Base-by-base conservation (phyloP, 2,888 invertebrate genomes). In the Smittia aterrima region DNA sequence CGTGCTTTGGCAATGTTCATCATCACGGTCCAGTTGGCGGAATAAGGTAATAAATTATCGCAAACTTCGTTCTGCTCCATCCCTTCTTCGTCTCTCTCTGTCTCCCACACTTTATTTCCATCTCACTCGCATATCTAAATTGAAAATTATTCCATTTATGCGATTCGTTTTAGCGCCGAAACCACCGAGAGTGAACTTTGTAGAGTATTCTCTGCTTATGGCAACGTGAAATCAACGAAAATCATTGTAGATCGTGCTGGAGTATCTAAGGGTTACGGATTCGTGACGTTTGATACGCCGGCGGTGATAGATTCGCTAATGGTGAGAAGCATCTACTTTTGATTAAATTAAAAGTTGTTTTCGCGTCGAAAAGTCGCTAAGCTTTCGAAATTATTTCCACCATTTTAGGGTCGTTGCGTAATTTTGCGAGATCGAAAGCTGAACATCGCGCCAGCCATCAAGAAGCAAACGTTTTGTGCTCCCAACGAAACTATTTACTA, bases 161-260 rank as follows among this genome's bases (percentile, higher is more conserved):
- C 24, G 13, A 25, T 66, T 6, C 1, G 20, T 16, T 40, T 41
- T 41, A 83, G 83, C 76, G 89, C 94, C 79, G 94, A 92, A 80
- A 96, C 96, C 64, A 95, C 95, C 67, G 97, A 96, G 84, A 90
- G 91, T 74, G 97, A 97, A 81, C 84, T 98, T 77, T 91, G 93
- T 84, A 91, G 93, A 81, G 90, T 96, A 77, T 98, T 98, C 83
- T 93, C 95, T 76, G 88, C 90, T 68, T 93, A 93, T 79, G 95
- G 96, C 72, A 91, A 92, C 72, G 93, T 94, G 41, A 95, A 92
- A 78, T 92, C 94, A 66, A 95, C 95, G 71, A 95, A 98, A 85
- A 96, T 98, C 77, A 97, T 98, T 77, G 92, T 92, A 78, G 96
- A 97, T 82, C 86, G 96, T 78, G 96, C 95, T 77, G 97, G 97